Conservation (phyloP, 2,888 invertebrate genomes). For the Liopterus haemorrhoidalis region DNA sequence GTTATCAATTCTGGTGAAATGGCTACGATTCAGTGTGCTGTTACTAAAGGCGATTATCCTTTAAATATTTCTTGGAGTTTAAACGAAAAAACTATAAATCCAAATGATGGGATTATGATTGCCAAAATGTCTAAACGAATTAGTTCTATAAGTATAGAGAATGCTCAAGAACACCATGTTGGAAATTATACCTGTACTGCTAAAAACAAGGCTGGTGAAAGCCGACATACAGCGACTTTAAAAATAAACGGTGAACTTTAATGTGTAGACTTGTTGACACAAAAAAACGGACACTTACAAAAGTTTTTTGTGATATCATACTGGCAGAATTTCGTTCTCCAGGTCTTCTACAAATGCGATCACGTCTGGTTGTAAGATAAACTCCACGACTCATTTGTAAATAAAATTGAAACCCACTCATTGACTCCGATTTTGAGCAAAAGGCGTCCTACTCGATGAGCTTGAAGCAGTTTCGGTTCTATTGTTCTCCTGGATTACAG, state of each 20-base stretch:
- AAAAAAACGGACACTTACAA: not conserved
- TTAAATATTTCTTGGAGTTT: slow-evolving; percentile 53
- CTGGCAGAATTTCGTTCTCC: not conserved
- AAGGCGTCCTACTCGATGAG: no score
- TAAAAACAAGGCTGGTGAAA: slow-evolving; percentile 43
- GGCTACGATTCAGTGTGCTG: slow-evolving; percentile 66
- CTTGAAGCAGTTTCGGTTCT: no score
- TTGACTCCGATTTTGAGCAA: no score
- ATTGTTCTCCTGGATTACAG: no score
- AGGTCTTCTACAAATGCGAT: slow-evolving; percentile 33
- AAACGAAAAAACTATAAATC: slow-evolving; percentile 48
- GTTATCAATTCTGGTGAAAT: slow-evolving; percentile 74
- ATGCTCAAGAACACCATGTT: slow-evolving; percentile 41
- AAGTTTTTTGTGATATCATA: slow-evolving; percentile 2
- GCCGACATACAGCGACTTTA: slow-evolving; percentile 41
- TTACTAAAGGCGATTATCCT: slow-evolving; percentile 55
- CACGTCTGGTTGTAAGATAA: slow-evolving; percentile 21
- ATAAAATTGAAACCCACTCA: no score
- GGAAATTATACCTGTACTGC: slow-evolving; percentile 47
- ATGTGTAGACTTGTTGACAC: no score
- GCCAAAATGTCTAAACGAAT: slow-evolving; percentile 46
- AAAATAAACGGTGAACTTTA: slow-evolving; percentile 41
- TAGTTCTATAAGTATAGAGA: slow-evolving; percentile 39
- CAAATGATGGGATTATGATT: slow-evolving; percentile 50
- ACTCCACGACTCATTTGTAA: no score